Evolutionary conservation across 2,113 vertebrate species (phyloP), one percentile per base, ranked within the genome.

Genomic region (Catharus fuscescens): DNA sequence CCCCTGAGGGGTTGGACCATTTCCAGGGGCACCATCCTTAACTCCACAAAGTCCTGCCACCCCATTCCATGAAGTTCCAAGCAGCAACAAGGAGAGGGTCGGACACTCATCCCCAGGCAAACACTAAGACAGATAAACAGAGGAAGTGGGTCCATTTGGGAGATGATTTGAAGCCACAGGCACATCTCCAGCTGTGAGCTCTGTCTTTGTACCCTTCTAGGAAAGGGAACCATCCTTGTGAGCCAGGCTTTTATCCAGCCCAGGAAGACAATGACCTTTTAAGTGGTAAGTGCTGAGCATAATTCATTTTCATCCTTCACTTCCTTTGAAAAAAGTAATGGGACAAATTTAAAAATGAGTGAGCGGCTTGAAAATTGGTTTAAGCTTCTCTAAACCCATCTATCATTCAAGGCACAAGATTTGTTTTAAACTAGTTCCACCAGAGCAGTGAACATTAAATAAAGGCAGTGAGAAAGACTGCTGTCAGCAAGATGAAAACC

Each of bases 401-500:
- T 70, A 69, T 61, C 80, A 79, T 67, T 91, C 42, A 92, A 86
- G 32, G 53, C 32, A 69, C 34, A 57, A 44, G n/a, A 89, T n/a
- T 82, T 81, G 48, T 74, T 91, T 61, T 91, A 69, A 87, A 71
- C 65, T 61, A 91, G 66, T 59, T 93, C 80, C 34, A 89, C 70
- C 4, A 4, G 62, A 72, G 28, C 64, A 89, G 53, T 47, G 47
- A 92, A 87, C 54, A 91, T 57, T 47, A 71, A 23, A 70, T 40
- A 81, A 92, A 89, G 53, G 40, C 86, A 57, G 40, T 53, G 28
- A 60, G 53, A 89, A 93, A 93, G 45, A 89, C 0, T 45, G 36
- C 70, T 91, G 73, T 50, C 73, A 80, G 42, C 50, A 81, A 91
- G 70, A 71, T 25, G 44, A 95, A 95, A 96, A 90, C 53, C 45